Conservation (phyloP, 1,140 invertebrate species). For the Octopus sinensis region DNA sequence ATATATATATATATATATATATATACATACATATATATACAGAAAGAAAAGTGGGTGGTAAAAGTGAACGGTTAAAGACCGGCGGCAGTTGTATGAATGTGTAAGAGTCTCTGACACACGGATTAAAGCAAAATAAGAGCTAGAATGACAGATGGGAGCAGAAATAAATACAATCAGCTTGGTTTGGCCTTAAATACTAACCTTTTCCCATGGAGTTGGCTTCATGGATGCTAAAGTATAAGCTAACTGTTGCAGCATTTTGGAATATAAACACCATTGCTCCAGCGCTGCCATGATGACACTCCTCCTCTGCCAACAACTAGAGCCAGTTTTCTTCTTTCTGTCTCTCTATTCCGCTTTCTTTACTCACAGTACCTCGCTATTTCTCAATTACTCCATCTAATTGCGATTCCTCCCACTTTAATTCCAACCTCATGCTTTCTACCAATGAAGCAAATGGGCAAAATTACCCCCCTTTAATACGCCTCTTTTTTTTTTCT, state of each 20-base stretch:
- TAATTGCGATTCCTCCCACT: background rate
- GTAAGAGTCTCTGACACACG: too few species aligned
- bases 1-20: background rate
- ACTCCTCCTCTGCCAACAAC: conserved; percentile 23
- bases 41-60: background rate
- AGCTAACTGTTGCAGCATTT: conserved; percentile 83
- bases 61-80: background rate
- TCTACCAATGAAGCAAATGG: too few species aligned
- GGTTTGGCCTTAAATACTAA: conserved; percentile 43
- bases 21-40: background rate
- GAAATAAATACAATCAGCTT: too few species aligned
- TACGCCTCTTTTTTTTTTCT: background rate
- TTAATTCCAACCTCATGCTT: background rate
- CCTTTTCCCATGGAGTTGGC: conserved; percentile 86
- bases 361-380: background rate
- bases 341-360: background rate
- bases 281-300: conserved; percentile 22
- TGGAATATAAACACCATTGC: conserved; percentile 70
- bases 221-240: conserved; percentile 79
- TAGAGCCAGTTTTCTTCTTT: conserved; percentile 39
- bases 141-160: too few species aligned
- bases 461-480: background rate
- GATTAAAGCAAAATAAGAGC: too few species aligned
- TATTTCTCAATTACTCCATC: too few species aligned
- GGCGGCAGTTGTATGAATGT: too few species aligned